phyloP scores from a whole-genome alignment of 1,140 invertebrate species.

The Psilanteris sp. region DNA sequence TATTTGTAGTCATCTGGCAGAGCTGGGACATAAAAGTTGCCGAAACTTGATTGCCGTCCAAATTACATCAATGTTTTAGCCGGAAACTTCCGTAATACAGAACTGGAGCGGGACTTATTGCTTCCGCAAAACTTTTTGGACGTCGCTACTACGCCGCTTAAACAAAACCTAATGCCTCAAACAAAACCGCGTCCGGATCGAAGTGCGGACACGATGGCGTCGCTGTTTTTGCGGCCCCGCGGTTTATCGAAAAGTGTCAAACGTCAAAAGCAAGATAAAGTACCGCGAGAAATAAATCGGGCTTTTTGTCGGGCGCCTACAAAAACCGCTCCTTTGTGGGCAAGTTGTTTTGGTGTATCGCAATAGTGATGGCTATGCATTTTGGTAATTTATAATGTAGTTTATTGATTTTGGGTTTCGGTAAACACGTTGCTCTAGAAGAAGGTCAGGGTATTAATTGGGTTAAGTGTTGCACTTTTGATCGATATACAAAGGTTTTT shows the following conservation, averaged over 20 bases:
- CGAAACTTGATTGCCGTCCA: conserved; percentile 54
- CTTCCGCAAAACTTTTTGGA: conserved; percentile 47
- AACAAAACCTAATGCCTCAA: conserved; percentile 13
- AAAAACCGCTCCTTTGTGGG: conserved; percentile 1
- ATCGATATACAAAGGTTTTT: too few relatives aligned
- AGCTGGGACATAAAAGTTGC: conserved; percentile 36
- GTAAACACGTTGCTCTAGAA: not conserved
- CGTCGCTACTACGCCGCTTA: conserved; percentile 5
- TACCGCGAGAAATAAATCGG: conserved; percentile 1
- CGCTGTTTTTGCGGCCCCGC: conserved; percentile 20
- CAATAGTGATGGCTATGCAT: not conserved
- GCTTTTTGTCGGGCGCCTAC: conserved; percentile 9
- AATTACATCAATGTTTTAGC: conserved; percentile 49
- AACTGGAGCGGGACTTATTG: conserved; percentile 39
- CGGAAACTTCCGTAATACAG: conserved; percentile 35
- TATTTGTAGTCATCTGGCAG: conserved; percentile 46
- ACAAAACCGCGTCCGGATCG: conserved; percentile 8
- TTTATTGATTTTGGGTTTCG: conserved; percentile 5
- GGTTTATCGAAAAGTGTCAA: conserved; percentile 40
- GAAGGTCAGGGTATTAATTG: conserved; percentile 6
- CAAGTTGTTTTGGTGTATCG: conserved; percentile 1
- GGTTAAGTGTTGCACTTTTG: conserved; percentile 26
- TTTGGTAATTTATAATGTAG: not conserved
- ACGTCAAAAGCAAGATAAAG: conserved; percentile 26
- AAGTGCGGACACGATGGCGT: conserved; percentile 1